Percentiles rank a stretch among this genome's conserved stretches.
These are phyloP conservation scores for Urocitellus parryii DNA, from an alignment of 2,113 vertebrate genomes.

Conservation along the genomic window DNA sequence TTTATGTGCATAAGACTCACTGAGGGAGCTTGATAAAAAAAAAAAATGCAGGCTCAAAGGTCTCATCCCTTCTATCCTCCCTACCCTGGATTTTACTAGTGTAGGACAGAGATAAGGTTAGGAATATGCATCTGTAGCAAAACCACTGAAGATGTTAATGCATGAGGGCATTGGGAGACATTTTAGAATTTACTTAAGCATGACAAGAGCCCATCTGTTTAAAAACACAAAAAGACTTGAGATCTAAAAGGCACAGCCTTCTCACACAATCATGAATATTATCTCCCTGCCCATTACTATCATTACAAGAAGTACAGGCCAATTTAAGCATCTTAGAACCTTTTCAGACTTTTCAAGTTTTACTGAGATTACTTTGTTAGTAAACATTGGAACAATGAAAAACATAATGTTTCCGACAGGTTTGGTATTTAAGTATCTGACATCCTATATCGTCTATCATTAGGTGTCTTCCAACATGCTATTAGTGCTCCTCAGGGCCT, in stretches of 20 bases:
- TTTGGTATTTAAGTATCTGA: conserved; percentile 40
- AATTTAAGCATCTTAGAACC: conserved; percentile 22
- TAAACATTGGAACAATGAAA: conserved; percentile 59
- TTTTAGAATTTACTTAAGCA: conserved; percentile 43
- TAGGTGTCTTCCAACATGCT: not conserved
- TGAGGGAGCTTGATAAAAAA: not conserved
- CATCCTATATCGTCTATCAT: not conserved
- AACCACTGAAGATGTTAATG: conserved; percentile 2
- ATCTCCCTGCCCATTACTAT: not conserved
- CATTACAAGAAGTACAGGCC: conserved; percentile 12
- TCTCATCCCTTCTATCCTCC: not conserved
- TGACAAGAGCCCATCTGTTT: not conserved
- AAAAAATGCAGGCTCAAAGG: not conserved
- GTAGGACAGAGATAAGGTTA: not conserved
- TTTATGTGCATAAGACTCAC: not conserved
- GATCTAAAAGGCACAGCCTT: not conserved
- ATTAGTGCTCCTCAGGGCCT: not conserved
- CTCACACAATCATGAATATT: conserved; percentile 26
- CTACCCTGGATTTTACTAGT: not conserved
- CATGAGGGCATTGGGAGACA: not conserved
- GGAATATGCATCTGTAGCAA: not conserved
- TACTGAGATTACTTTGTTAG: not conserved
- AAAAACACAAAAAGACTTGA: not conserved
- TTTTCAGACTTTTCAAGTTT: conserved; percentile 57
- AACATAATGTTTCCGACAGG: conserved; percentile 46